Percentiles rank a stretch among this genome's conserved stretches.
These are phyloP conservation scores for Agrotis puta DNA, from an alignment of 2,888 invertebrate species.

Conservation along the genomic window DNA sequence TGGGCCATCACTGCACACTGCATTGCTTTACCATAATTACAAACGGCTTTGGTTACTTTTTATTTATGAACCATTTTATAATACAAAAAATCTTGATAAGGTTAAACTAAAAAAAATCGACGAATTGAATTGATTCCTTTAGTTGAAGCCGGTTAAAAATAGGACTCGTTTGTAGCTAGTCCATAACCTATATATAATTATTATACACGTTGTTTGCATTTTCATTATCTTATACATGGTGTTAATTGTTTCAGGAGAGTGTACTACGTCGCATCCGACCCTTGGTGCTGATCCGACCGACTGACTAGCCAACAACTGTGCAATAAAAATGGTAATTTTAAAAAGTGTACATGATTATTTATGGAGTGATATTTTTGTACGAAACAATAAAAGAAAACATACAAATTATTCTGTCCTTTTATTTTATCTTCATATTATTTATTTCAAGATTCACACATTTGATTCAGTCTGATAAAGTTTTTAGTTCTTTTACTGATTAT, in stretches of 20 bases:
- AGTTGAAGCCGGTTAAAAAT: too few species aligned
- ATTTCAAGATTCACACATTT: too few species aligned
- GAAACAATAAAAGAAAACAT: constrained; percentile 46
- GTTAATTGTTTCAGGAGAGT: constrained; percentile 55
- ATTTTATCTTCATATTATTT: background rate
- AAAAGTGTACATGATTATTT: constrained; percentile 47
- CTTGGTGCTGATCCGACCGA: constrained; percentile 62
- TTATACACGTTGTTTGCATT: background rate
- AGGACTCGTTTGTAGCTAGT: too few species aligned
- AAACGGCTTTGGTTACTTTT: constrained; percentile 9
- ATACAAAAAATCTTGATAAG: too few species aligned
- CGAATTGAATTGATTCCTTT: too few species aligned
- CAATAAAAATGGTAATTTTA: constrained; percentile 50
- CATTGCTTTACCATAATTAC: background rate
- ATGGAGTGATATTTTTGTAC: constrained; percentile 53
- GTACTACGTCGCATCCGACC: constrained; percentile 49
- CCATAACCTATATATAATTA: background rate
- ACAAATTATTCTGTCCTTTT: constrained; percentile 24
- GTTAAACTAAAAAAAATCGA: too few species aligned
- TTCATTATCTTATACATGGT: background rate
- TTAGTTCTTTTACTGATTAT: too few species aligned
- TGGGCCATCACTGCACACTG: background rate
- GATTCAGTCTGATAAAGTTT: too few species aligned
- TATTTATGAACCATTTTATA: too few species aligned
- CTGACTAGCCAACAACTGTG: constrained; percentile 54